Evolutionary conservation across 2,113 vertebrate species (phyloP), one percentile per base, ranked within the genome.

Genomic region (Oryzias woworae): DNA sequence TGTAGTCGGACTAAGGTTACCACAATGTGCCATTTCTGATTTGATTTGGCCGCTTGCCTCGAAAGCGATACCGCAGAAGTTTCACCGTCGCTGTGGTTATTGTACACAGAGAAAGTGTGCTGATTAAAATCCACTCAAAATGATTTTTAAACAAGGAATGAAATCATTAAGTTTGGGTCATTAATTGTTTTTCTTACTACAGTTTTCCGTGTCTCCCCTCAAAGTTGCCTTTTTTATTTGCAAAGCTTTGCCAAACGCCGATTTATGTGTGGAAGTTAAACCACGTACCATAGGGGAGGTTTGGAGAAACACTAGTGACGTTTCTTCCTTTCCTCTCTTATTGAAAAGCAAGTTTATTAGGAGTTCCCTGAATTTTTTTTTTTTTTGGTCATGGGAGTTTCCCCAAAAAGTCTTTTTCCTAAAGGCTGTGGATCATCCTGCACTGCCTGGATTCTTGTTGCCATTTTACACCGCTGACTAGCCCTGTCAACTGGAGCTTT

Each of bases 1-100:
- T 87, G 87, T 82, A 84, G 73, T 82, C 83, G 84, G 85, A 87
- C 89, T 85, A 86, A 81, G 72, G 76, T 78, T 79, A 78, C 83
- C 82, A 74, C 82, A 84, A 71, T 49, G 67, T 82, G 78, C 83
- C 83, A 87, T 75, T 81, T 80, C 75, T 76, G 70, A 87, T 85
- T 80, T 71, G 59, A 81, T 80, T 69, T 80, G 64, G 81, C 66
- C 23, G 63, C 56, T 66, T 65, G 77, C 68, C 69, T 71, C 53
- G 3, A 56, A 77, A 73, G 53, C 14, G 1, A 62, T 60, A 70
- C 71, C 53, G 65, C 66, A 67, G 76, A 84, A 70, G 54, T 74
- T 78, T 81, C 44, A 55, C 60, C 54, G 56, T 80, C 73, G 31
- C 48, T 14, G 54, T 48, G 63, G 63, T 57, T 46, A 23, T 31